Evolutionary conservation across 2,113 vertebrate species (phyloP).

Genomic region (Saiga tatarica): DNA sequence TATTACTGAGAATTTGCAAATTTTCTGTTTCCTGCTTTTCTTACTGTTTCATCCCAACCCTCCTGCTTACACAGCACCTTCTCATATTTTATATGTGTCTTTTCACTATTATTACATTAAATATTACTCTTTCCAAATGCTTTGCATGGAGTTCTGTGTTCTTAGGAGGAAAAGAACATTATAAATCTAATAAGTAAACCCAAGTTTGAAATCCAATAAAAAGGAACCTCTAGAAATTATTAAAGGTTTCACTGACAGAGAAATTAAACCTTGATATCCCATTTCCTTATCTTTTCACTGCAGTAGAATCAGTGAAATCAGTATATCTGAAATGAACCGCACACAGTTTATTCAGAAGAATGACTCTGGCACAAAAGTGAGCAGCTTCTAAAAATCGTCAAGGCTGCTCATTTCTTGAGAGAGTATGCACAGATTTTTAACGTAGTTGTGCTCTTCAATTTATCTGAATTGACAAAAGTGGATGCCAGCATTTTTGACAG

Average conservation of each 20-base stretch:
- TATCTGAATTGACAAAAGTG: not conserved
- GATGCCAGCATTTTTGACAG: not conserved
- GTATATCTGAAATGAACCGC: slow-evolving; percentile 29
- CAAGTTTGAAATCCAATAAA: slow-evolving; percentile 55
- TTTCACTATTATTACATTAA: slow-evolving; percentile 30
- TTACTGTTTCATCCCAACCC: not conserved
- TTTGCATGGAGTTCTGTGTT: slow-evolving; percentile 25
- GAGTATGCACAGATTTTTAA: not conserved
- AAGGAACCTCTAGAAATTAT: slow-evolving; percentile 36
- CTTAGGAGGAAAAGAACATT: slow-evolving; percentile 23
- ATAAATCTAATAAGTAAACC: slow-evolving; percentile 40
- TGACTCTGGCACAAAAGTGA: not conserved
- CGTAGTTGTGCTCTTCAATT: not conserved
- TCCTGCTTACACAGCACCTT: not conserved
- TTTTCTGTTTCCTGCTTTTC: slow-evolving; percentile 26
- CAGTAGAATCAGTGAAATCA: slow-evolving; percentile 32
- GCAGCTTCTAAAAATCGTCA: not conserved
- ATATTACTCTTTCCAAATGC: slow-evolving; percentile 16
- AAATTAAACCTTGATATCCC: slow-evolving; percentile 33
- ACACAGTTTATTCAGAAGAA: not conserved
- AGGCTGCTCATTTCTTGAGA: not conserved
- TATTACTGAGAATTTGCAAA: not conserved
- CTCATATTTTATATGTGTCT: not conserved
- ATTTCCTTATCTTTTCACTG: slow-evolving; percentile 46
- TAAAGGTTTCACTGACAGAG: slow-evolving; percentile 45